Evolutionary conservation across 2,113 vertebrate species (phyloP).

Genomic region (Callorhinus ursinus): DNA sequence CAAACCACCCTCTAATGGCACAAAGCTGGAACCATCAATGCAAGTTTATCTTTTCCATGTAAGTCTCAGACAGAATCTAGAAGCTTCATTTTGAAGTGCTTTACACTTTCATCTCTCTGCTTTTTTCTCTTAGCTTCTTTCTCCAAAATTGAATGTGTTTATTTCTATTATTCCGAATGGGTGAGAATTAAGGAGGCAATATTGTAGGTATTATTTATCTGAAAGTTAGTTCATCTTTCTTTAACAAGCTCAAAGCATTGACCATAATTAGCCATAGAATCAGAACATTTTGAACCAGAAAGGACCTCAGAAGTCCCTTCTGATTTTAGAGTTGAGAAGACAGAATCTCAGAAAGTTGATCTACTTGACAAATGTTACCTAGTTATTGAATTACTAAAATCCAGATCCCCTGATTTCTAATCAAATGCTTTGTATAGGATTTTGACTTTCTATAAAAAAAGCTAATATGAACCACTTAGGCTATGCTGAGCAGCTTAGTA

Average conservation of each 20-base stretch:
- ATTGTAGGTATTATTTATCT: background rate
- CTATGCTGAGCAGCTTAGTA: background rate
- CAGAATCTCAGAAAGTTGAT: background rate
- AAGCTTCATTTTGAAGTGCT: background rate
- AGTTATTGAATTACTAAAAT: slow-evolving; percentile 20
- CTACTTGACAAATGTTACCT: background rate
- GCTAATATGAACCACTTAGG: background rate
- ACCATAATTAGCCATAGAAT: background rate
- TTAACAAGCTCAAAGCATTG: background rate
- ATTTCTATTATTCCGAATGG: background rate
- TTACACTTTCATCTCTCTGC: slow-evolving; percentile 41
- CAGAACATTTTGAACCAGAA: background rate
- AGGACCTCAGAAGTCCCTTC: background rate
- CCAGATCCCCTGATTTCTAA: background rate
- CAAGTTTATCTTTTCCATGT: background rate
- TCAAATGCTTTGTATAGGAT: background rate
- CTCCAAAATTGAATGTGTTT: background rate
- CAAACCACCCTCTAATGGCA: background rate
- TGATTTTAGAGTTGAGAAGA: slow-evolving; percentile 48
- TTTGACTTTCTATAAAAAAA: background rate
- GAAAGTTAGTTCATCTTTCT: slow-evolving; percentile 36
- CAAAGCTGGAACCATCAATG: background rate
- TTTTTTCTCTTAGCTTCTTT: background rate
- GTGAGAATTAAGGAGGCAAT: background rate
- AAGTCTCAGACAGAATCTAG: slow-evolving; percentile 29